phyloP scores from a whole-genome alignment of 2,797 vertebrate species.

The Lutjanus argentimaculatus region DNA sequence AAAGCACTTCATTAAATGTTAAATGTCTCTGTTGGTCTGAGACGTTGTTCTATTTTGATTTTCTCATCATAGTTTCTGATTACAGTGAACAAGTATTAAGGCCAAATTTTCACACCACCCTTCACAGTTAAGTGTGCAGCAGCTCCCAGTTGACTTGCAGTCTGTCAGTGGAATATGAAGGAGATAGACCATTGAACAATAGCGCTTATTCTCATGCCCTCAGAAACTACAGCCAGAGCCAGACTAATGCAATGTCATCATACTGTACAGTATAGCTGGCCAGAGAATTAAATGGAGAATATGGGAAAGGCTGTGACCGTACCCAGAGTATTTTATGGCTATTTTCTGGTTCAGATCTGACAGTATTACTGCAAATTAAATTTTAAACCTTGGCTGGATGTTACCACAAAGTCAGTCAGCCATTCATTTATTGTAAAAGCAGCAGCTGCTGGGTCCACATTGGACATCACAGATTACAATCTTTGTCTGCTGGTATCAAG shows the following conservation, averaged over 20 bases:
- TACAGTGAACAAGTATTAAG: slow-evolving; percentile 29
- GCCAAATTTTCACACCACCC: slow-evolving; percentile 14
- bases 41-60: slow-evolving; percentile 52
- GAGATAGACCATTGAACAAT: slow-evolving; percentile 24
- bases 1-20: slow-evolving; percentile 70
- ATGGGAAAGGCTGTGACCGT: slow-evolving; percentile 29
- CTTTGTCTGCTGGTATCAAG: slow-evolving; percentile 51
- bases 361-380: slow-evolving; percentile 41
- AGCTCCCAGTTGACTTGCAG: slow-evolving; percentile 13
- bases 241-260: slow-evolving; percentile 24
- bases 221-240: slow-evolving; percentile 25
- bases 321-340: slow-evolving; percentile 38
- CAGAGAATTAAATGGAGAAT: slow-evolving; percentile 37
- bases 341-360: slow-evolving; percentile 48
- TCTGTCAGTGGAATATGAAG: slow-evolving; percentile 25
- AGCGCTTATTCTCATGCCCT: slow-evolving; percentile 27
- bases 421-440: slow-evolving; percentile 45
- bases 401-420: slow-evolving; percentile 36
- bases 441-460: slow-evolving; percentile 37
- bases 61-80: slow-evolving; percentile 51
- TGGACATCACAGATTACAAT: slow-evolving; percentile 41
- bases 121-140: slow-evolving; percentile 9
- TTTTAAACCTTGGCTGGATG: slow-evolving; percentile 31
- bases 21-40: slow-evolving; percentile 34
- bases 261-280: slow-evolving; percentile 21